Percentiles rank a stretch among this genome's conserved stretches.
Evolutionary conservation across 2,888 invertebrate genomes (phyloP).

Genomic region (Platycheirus rosarum): DNA sequence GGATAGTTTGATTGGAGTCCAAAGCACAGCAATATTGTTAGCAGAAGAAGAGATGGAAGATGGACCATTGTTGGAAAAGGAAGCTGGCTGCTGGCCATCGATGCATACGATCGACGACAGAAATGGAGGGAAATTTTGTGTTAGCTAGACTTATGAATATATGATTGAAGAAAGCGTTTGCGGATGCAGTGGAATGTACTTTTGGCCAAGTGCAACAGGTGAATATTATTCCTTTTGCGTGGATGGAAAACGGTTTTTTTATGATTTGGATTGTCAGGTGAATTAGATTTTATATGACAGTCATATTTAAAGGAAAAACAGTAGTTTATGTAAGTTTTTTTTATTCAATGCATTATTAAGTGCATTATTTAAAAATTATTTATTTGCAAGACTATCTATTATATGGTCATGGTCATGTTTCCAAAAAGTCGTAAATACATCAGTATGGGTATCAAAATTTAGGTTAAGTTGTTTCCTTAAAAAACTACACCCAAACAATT

Average conservation of each 20-base stretch:
- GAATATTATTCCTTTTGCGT: constrained; percentile 25
- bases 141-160: constrained; percentile 6
- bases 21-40: neutral
- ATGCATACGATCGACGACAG: neutral
- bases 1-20: constrained; percentile 43
- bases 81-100: neutral
- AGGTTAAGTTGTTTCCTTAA: too few relatives aligned
- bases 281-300: constrained; percentile 20
- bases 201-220: constrained; percentile 57
- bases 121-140: constrained; percentile 42
- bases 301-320: too few relatives aligned
- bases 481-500: too few relatives aligned
- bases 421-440: too few relatives aligned
- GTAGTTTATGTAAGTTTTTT: too few relatives aligned
- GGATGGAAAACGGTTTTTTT: constrained; percentile 18
- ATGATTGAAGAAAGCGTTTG: constrained; percentile 47
- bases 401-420: too few relatives aligned
- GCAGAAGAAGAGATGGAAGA: neutral
- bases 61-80: constrained; percentile 52
- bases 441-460: too few relatives aligned
- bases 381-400: too few relatives aligned
- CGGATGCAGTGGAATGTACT: constrained; percentile 25
- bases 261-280: neutral
- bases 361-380: too few relatives aligned
- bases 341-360: too few relatives aligned